Conservation (phyloP, 2,888 invertebrate species). For the Plebejus anna region DNA sequence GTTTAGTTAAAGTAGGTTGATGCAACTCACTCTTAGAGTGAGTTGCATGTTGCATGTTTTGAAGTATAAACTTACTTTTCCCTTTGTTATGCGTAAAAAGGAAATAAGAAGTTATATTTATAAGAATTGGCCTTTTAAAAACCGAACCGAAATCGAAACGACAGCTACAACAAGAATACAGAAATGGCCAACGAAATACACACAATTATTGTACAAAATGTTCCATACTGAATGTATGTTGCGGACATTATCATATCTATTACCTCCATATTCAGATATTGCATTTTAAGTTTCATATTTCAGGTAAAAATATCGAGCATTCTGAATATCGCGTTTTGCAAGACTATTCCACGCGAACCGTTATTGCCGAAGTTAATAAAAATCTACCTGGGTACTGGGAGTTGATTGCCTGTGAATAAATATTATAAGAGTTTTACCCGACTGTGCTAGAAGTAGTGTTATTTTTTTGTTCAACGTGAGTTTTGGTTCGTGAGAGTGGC, state of each 20-base stretch:
- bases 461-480: too few species aligned
- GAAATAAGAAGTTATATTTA: neutral
- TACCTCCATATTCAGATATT: conserved; percentile 15
- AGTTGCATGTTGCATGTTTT: too few species aligned
- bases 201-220: conserved; percentile 9
- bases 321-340: conserved; percentile 7
- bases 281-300: conserved; percentile 9
- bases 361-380: conserved; percentile 1
- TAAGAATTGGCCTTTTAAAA: neutral
- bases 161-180: neutral
- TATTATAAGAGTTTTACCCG: neutral
- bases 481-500: too few species aligned
- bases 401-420: neutral
- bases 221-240: neutral
- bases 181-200: neutral
- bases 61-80: too few species aligned
- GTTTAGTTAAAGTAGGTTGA: too few species aligned
- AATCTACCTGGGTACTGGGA: neutral
- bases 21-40: too few species aligned
- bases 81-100: too few species aligned
- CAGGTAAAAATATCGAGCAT: conserved; percentile 9
- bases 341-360: neutral
- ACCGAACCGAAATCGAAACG: neutral
- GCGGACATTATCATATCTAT: conserved; percentile 18
- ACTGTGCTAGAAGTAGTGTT: too few species aligned